Conservation (phyloP, 2,797 vertebrate genomes). For the Amniataba percoides region DNA sequence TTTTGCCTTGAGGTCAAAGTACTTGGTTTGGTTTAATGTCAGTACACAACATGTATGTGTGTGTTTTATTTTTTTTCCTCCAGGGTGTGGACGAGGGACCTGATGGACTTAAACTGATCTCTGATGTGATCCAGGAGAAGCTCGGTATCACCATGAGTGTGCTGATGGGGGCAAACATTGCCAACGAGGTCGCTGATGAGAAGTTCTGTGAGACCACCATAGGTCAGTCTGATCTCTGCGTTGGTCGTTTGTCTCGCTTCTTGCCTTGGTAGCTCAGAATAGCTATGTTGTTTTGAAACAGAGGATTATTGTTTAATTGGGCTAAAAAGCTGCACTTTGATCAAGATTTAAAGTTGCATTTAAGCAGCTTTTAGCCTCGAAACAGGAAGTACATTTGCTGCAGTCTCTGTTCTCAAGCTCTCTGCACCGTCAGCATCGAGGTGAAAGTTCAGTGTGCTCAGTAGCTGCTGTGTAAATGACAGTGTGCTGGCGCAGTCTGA, state of each 20-base stretch:
- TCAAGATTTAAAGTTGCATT: not conserved
- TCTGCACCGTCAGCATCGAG: slow-evolving; percentile 21
- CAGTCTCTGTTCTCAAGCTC: slow-evolving; percentile 14
- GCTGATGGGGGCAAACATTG: slow-evolving; percentile 98
- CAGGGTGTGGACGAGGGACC: slow-evolving; percentile 96
- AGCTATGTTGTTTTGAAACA: not conserved
- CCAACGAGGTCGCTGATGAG: slow-evolving; percentile 94
- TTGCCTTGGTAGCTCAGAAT: not conserved
- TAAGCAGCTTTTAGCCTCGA: slow-evolving; percentile 19
- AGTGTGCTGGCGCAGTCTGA: slow-evolving; percentile 10
- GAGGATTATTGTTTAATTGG: not conserved
- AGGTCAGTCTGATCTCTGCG: slow-evolving; percentile 81
- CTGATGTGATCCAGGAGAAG: slow-evolving; percentile 93
- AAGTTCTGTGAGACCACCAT: slow-evolving; percentile 99
- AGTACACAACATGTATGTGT: slow-evolving; percentile 3
- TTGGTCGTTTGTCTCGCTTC: not conserved
- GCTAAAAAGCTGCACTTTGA: not conserved
- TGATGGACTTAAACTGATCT: slow-evolving; percentile 94
- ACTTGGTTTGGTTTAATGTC: not conserved
- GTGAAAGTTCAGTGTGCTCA: slow-evolving; percentile 28
- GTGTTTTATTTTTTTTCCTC: slow-evolving; percentile 22
- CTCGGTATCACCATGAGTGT: slow-evolving; percentile 93
- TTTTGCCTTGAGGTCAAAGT: slow-evolving; percentile 1
- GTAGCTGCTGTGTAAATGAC: slow-evolving; percentile 20
- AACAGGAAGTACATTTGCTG: slow-evolving; percentile 3